phyloP scores from a whole-genome alignment of 1,140 invertebrate genomes.

The Grapholita molesta region DNA sequence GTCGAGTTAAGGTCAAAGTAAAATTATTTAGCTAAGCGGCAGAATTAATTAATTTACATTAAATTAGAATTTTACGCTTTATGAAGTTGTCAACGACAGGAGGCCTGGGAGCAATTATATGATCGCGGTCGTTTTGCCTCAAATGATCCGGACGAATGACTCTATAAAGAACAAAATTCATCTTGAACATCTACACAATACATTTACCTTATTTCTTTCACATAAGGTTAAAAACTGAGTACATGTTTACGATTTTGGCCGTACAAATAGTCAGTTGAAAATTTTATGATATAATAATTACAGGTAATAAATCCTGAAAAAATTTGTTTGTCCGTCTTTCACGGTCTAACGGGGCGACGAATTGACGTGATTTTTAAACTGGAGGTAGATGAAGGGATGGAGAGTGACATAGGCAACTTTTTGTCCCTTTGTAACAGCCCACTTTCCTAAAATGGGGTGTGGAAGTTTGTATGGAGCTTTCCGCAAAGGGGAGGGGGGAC shows the following conservation, averaged over 20 bases:
- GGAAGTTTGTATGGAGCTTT: no score
- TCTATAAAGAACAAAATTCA: background rate
- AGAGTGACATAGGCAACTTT: no score
- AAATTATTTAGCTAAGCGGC: background rate
- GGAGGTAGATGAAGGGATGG: no score
- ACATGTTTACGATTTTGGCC: background rate
- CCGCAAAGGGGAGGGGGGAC: no score
- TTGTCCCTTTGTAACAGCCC: no score
- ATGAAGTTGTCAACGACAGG: background rate
- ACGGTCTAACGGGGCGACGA: no score
- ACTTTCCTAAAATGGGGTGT: no score
- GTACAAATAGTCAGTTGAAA: background rate
- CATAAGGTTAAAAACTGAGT: background rate
- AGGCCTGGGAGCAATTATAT: constrained; percentile 1
- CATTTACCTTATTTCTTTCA: background rate
- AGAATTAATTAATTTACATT: background rate
- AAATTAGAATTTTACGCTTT: background rate
- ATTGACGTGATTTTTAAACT: no score
- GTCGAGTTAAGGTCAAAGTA: background rate
- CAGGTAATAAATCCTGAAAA: no score
- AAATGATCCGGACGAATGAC: background rate
- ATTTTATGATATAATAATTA: background rate
- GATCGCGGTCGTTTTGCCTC: background rate
- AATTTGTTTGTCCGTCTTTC: no score
- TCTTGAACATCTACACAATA: no score